Evolutionary conservation across 2,888 invertebrate genomes (phyloP).

Genomic region (Cetonia aurata): DNA sequence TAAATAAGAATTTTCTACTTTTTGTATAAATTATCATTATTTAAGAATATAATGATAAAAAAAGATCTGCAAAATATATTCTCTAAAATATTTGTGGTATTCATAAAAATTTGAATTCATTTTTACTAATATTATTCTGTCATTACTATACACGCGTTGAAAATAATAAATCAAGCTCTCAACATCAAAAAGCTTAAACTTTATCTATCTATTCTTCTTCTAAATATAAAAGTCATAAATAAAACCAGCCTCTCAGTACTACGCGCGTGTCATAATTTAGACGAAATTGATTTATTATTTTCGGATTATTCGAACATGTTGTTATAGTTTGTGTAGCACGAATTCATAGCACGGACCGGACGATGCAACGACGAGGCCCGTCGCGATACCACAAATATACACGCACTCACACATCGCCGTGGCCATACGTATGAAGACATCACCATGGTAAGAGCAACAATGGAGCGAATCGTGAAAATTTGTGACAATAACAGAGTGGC

Average conservation of each 20-base stretch:
- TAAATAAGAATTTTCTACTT: too few species aligned
- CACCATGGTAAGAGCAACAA: slow-evolving; percentile 39
- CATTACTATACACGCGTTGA: too few species aligned
- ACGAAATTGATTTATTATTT: slow-evolving; percentile 14
- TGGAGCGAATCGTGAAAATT: slow-evolving; percentile 47
- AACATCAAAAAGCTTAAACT: too few species aligned
- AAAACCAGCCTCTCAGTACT: neutral
- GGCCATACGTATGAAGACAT: slow-evolving; percentile 40
- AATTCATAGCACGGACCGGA: slow-evolving; percentile 15
- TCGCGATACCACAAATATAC: slow-evolving; percentile 15
- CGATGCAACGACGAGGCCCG: slow-evolving; percentile 12
- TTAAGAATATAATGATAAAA: too few species aligned
- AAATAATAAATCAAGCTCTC: too few species aligned
- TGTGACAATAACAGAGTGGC: slow-evolving; percentile 51
- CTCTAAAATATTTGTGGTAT: too few species aligned
- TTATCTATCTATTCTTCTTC: too few species aligned
- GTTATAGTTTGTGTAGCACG: slow-evolving; percentile 20
- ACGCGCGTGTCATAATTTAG: slow-evolving; percentile 7
- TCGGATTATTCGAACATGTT: slow-evolving; percentile 19
- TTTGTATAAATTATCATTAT: too few species aligned
- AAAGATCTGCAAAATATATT: too few species aligned
- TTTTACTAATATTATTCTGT: too few species aligned
- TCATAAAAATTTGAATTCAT: too few species aligned
- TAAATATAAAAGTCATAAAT: slow-evolving; percentile 3
- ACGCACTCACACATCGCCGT: neutral